Conservation (phyloP, 2,113 vertebrate species). For the Mungos mungo region DNA sequence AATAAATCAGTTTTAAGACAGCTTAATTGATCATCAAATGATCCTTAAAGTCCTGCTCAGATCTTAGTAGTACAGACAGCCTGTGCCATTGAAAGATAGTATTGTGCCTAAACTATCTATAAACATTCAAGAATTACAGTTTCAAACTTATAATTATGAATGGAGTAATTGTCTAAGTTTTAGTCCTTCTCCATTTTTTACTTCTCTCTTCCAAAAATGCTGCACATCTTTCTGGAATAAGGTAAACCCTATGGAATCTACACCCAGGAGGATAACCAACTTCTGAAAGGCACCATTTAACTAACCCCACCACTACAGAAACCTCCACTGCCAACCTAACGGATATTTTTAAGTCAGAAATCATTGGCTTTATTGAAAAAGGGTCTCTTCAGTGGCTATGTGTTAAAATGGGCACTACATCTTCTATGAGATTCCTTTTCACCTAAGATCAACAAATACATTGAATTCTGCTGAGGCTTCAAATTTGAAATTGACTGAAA, state of each 20-base stretch:
- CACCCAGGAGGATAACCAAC: not conserved
- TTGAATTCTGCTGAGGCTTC: not conserved
- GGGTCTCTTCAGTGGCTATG: not conserved
- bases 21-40: not conserved
- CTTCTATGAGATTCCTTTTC: slow-evolving; percentile 5
- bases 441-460: slow-evolving; percentile 37
- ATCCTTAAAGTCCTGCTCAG: not conserved
- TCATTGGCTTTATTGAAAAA: not conserved
- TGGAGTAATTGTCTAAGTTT: not conserved
- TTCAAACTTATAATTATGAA: not conserved
- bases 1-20: not conserved
- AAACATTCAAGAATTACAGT: not conserved
- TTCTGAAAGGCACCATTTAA: not conserved
- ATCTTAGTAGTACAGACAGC: not conserved
- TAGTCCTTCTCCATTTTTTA: not conserved
- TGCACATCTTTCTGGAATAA: not conserved
- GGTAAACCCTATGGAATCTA: not conserved
- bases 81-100: not conserved
- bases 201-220: not conserved
- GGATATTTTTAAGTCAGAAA: slow-evolving; percentile 6
- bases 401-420: not conserved
- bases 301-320: not conserved
- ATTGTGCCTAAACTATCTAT: not conserved
- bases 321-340: not conserved
- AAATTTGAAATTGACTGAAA: slow-evolving; percentile 57